Evolutionary conservation across 2,113 vertebrate species (phyloP).

Genomic region (Rhinoptilus africanus): DNA sequence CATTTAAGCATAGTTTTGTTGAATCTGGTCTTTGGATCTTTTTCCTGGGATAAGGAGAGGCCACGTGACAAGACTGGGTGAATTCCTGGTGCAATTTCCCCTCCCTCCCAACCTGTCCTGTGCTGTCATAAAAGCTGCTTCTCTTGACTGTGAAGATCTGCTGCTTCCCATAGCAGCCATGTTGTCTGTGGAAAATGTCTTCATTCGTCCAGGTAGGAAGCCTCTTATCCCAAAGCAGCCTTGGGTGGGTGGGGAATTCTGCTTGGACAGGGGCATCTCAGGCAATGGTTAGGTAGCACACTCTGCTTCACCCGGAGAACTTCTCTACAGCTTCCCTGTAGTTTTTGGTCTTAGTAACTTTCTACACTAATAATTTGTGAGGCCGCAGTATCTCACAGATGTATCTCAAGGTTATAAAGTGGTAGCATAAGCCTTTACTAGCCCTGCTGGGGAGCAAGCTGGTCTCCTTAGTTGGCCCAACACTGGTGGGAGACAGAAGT

Average conservation of each 20-base stretch:
- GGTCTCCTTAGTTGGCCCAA: background rate
- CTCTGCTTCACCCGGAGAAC: background rate
- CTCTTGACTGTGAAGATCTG: constrained; percentile 85
- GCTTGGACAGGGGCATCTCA: background rate
- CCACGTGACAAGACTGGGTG: constrained; percentile 85
- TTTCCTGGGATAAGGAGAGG: constrained; percentile 80
- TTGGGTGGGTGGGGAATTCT: background rate
- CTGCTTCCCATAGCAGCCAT: constrained; percentile 93
- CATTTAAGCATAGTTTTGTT: background rate
- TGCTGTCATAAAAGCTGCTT: constrained; percentile 88
- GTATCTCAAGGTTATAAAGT: background rate
- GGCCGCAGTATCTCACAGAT: background rate
- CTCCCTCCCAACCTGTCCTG: constrained; percentile 89
- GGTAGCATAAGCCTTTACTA: background rate
- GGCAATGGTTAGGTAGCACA: background rate
- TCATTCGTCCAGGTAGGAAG: constrained; percentile 90
- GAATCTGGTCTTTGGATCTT: background rate
- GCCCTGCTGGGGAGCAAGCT: background rate
- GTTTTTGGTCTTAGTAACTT: background rate
- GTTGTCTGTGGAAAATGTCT: constrained; percentile 96
- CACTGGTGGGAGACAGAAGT: background rate
- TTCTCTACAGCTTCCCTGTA: background rate
- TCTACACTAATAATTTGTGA: background rate
- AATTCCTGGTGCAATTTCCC: constrained; percentile 93
- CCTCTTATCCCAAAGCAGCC: background rate